Evolutionary conservation across 2,888 invertebrate genomes (phyloP), one percentile per base, ranked within the genome.

Genomic region (Branchinecta sandiegonensis): DNA sequence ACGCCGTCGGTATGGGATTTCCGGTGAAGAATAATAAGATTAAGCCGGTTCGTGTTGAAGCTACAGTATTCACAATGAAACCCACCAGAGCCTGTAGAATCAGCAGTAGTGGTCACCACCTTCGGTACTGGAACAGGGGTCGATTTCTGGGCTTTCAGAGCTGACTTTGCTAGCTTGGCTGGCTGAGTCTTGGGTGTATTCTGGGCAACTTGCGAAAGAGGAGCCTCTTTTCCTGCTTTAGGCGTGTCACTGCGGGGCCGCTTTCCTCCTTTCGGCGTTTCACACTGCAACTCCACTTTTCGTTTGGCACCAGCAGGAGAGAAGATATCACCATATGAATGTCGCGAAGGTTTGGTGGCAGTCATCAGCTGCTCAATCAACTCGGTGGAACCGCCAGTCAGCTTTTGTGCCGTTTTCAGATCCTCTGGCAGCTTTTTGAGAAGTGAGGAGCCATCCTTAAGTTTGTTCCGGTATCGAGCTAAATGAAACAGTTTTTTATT

Each of bases 351-450:
- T 70, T 64, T 69, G 67, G 68, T 72, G 50, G 74, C 75, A 73
- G 81, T 83, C 72, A 80, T 83, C 50, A 85, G 82, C 72, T 82
- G 81, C 9, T 81, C 81, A 64, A 89, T 77, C 72, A 89, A 88
- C 72, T 86, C 82, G 37, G 83, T 82, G 77, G 89, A 84, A 10
- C 89, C 89, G 46, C 83, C 83, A 4, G 87, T 85, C 69, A 84
- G 80, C 66, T 82, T 82, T 76, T 91, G 90, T 0, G 91, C 91
- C 69, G 81, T 82, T 68, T 83, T 81, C 3, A 91, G 83, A 78
- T 90, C 90, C 66, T 83, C 82, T 0, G 88, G 88, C 78, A 91
- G 90, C 77, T 89, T 89, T 72, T 86, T 84, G 86, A 89, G 87
- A 72, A 82, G 83, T 66, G 75, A 77, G 14, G 77, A 75, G 23